Conservation (phyloP, 92 coral and sea anemone species). For the Porites divaricata region DNA sequence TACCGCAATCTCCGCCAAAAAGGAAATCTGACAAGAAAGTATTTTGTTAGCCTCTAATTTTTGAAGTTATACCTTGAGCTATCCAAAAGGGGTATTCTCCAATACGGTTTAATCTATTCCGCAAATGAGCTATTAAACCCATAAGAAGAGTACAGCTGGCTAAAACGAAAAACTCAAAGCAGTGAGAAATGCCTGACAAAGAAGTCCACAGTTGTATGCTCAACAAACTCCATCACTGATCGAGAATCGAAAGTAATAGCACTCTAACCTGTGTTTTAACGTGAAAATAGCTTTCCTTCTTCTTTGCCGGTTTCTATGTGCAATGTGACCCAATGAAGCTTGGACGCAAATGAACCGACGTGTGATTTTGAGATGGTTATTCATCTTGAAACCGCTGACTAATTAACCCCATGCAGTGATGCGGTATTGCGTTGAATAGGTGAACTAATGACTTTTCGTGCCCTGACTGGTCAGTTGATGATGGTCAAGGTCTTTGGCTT, state of each 20-base stretch:
- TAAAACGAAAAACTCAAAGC: not conserved
- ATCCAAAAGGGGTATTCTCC: too few relatives aligned
- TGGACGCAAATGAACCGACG: slow-evolving; percentile 14
- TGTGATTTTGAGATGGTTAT: slow-evolving; percentile 21
- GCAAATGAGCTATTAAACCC: not conserved
- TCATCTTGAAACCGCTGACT: slow-evolving; percentile 35
- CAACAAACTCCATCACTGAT: too few relatives aligned
- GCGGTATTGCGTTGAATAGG: not conserved
- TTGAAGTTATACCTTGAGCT: not conserved
- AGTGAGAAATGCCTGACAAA: not conserved
- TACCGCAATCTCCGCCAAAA: not conserved
- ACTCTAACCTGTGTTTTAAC: not conserved
- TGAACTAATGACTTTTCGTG: not conserved
- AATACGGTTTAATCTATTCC: not conserved
- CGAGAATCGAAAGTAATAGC: too few relatives aligned
- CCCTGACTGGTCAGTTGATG: too few relatives aligned
- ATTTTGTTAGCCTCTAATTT: not conserved
- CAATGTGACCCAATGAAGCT: not conserved
- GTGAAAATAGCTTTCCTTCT: not conserved
- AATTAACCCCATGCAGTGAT: slow-evolving; percentile 29
- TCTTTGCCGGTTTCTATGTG: not conserved
- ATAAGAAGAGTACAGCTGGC: not conserved
- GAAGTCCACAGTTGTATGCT: too few relatives aligned
- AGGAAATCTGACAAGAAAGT: not conserved
- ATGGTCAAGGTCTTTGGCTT: not conserved